Evolutionary conservation across 2,113 vertebrate genomes (phyloP).

Genomic region (Andinoacara biseriatus): DNA sequence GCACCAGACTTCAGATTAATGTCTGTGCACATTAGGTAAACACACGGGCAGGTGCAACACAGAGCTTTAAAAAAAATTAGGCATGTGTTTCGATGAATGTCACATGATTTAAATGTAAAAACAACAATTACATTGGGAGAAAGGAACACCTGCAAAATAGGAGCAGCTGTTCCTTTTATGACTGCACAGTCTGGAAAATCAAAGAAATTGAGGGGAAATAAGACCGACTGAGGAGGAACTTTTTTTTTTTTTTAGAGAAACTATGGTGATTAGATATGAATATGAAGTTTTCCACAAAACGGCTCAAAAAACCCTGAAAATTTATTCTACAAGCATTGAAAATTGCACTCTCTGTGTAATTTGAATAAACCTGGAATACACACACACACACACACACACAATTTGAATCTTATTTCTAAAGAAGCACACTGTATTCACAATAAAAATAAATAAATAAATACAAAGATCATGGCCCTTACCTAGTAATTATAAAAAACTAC

Average conservation of each 20-base stretch:
- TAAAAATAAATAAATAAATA: not conserved
- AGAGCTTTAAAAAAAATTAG: not conserved
- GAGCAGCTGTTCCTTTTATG: not conserved
- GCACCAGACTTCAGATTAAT: slow-evolving; percentile 10
- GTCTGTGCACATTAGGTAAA: not conserved
- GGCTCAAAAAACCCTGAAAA: not conserved
- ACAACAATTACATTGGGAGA: not conserved
- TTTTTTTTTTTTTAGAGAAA: not conserved
- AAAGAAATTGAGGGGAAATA: not conserved
- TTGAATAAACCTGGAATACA: not conserved
- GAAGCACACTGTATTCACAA: not conserved
- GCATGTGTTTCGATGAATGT: not conserved
- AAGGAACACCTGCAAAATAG: not conserved
- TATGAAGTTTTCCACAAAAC: not conserved
- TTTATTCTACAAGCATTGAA: not conserved
- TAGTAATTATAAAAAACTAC: too few relatives aligned
- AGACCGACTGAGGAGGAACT: not conserved
- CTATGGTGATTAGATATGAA: not conserved
- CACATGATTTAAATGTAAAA: not conserved
- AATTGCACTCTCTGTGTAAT: not conserved
- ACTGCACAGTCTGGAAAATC: not conserved
- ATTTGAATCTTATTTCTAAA: not conserved
- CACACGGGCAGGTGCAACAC: not conserved
- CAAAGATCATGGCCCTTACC: not conserved
- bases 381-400: not conserved